A percentile compares a stretch with the other conserved stretches of the same genome.
phyloP scores from a whole-genome alignment of 2,888 invertebrate genomes.

The Tachina fera region DNA sequence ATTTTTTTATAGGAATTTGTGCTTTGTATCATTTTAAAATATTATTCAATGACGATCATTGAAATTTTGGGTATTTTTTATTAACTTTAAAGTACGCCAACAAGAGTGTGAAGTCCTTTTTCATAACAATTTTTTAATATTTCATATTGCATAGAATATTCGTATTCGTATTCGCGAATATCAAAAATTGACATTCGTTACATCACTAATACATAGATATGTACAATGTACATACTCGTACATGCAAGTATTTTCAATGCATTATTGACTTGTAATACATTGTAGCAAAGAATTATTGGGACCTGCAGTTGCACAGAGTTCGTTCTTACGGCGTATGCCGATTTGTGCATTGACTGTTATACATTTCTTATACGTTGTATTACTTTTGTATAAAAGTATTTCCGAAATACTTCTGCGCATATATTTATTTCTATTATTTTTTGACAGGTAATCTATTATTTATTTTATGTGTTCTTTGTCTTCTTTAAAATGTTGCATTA shows the following conservation, averaged over 20 bases:
- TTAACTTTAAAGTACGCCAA: too few relatives aligned
- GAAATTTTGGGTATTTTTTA: too few relatives aligned
- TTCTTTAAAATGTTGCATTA: constrained; percentile 1
- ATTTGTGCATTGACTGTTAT: background rate
- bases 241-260: background rate
- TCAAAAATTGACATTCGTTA: too few relatives aligned
- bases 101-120: too few relatives aligned
- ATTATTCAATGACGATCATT: too few relatives aligned
- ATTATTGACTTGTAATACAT: constrained; percentile 41
- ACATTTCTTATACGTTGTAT: background rate
- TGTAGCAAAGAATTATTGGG: background rate
- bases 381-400: constrained; percentile 26
- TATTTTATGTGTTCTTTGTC: background rate
- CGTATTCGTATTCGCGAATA: too few relatives aligned
- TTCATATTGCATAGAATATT: too few relatives aligned
- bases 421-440: constrained; percentile 28
- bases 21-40: too few relatives aligned
- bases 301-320: background rate
- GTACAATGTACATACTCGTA: background rate
- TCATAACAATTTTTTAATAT: too few relatives aligned
- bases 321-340: too few relatives aligned
- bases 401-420: constrained; percentile 1
- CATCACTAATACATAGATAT: too few relatives aligned
- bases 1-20: too few relatives aligned
- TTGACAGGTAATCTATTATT: constrained; percentile 58